Evolutionary conservation across 2,113 vertebrate genomes (phyloP).

Genomic region (Dicentrarchus labrax): DNA sequence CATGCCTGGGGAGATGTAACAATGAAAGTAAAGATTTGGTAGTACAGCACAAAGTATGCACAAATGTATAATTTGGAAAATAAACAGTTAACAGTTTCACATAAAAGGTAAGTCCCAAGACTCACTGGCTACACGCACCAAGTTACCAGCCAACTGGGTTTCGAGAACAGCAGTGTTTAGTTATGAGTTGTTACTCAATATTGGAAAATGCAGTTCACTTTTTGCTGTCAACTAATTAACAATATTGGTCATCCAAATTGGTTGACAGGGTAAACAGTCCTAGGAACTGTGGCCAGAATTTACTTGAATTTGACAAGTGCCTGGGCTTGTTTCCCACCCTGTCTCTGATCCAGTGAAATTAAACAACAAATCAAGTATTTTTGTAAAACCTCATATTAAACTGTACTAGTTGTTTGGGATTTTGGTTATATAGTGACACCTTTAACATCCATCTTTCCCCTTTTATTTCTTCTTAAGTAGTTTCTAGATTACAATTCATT

Average conservation of each 20-base stretch:
- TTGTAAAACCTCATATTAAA: slow-evolving; percentile 13
- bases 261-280: slow-evolving; percentile 21
- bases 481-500: neutral
- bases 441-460: no score
- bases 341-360: slow-evolving; percentile 23
- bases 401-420: neutral
- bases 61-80: neutral
- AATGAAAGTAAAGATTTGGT: neutral
- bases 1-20: slow-evolving; percentile 83
- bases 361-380: slow-evolving; percentile 8
- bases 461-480: neutral
- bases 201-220: slow-evolving; percentile 14
- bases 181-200: slow-evolving; percentile 15
- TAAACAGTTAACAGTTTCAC: slow-evolving; percentile 1
- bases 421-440: no score
- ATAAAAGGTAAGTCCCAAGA: neutral
- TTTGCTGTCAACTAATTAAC: slow-evolving; percentile 27
- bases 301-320: slow-evolving; percentile 27
- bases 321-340: slow-evolving; percentile 35
- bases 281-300: slow-evolving; percentile 18
- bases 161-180: slow-evolving; percentile 11
- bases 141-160: slow-evolving; percentile 1
- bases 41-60: neutral
- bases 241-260: slow-evolving; percentile 35
- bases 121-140: neutral